A percentile compares a stretch with the other conserved stretches of the same genome.
Conservation (phyloP, 1,140 invertebrate species). For the Drosophila prosaltans region DNA sequence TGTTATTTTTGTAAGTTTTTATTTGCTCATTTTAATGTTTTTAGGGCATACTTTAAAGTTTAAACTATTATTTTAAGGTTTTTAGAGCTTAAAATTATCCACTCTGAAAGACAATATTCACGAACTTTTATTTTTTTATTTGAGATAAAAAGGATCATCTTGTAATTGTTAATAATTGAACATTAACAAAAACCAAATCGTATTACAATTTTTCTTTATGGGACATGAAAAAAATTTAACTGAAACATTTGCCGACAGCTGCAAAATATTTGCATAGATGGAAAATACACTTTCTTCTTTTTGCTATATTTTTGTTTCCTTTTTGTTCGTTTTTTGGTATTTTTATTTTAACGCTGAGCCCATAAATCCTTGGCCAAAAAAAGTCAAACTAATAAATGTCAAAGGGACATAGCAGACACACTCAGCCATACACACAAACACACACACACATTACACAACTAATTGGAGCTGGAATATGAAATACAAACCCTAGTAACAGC, state of each 20-base stretch:
- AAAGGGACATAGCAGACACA: slow-evolving; percentile 35
- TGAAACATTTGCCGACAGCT: slow-evolving; percentile 49
- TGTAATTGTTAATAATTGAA: neutral
- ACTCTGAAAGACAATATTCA: too few species aligned
- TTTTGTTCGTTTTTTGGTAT: neutral
- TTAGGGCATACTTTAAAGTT: too few species aligned
- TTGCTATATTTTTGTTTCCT: neutral
- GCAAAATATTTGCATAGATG: slow-evolving; percentile 54
- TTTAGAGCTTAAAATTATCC: too few species aligned
- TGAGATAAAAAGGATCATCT: neutral
- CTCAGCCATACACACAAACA: slow-evolving; percentile 10
- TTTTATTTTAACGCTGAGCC: slow-evolving; percentile 26
- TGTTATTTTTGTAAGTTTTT: too few species aligned
- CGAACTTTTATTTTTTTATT: neutral
- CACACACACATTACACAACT: slow-evolving; percentile 44
- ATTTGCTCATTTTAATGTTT: too few species aligned
- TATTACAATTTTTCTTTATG: slow-evolving; percentile 12
- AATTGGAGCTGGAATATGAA: slow-evolving; percentile 48
- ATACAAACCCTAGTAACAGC: slow-evolving; percentile 25
- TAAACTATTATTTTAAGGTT: too few species aligned
- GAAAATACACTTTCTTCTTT: slow-evolving; percentile 14
- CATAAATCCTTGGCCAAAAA: slow-evolving; percentile 69
- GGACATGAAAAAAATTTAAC: slow-evolving; percentile 11
- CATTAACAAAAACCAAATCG: slow-evolving; percentile 10
- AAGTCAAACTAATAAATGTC: slow-evolving; percentile 73